Evolutionary conservation across 2,113 vertebrate species (phyloP).

Genomic region (Pedionomus torquatus): DNA sequence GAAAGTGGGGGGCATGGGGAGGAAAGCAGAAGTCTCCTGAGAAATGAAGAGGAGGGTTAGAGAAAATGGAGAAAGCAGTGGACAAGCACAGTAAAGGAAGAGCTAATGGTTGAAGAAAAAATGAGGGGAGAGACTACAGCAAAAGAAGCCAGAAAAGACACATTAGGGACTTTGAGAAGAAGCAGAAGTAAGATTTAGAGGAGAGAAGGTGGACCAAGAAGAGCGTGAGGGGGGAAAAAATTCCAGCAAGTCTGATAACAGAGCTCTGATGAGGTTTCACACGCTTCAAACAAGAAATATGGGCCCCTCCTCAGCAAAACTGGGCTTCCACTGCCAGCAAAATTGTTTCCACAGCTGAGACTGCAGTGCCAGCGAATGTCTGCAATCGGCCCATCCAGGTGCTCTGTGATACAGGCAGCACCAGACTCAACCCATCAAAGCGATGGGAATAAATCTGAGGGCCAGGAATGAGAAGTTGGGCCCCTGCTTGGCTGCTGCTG

Average conservation of each 20-base stretch:
- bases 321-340: constrained; percentile 36
- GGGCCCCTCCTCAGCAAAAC: neutral
- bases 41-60: neutral
- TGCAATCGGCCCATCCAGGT: constrained; percentile 29
- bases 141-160: constrained; percentile 4
- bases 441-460: constrained; percentile 11
- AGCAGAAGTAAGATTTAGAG: constrained; percentile 15
- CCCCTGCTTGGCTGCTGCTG: constrained; percentile 31
- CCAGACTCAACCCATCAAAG: constrained; percentile 41
- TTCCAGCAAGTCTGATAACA: neutral
- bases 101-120: neutral
- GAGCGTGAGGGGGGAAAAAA: neutral
- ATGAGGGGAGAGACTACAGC: neutral
- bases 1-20: neutral
- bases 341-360: constrained; percentile 62
- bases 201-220: neutral
- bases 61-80: neutral
- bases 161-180: neutral
- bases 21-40: neutral
- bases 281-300: neutral
- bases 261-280: constrained; percentile 16
- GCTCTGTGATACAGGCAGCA: constrained; percentile 52
- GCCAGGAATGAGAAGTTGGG: constrained; percentile 46
- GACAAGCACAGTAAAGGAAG: neutral
- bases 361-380: neutral